Evolutionary conservation across 2,797 vertebrate species (phyloP), one percentile per base, ranked within the genome.

Genomic region (Aldrovandia affinis): DNA sequence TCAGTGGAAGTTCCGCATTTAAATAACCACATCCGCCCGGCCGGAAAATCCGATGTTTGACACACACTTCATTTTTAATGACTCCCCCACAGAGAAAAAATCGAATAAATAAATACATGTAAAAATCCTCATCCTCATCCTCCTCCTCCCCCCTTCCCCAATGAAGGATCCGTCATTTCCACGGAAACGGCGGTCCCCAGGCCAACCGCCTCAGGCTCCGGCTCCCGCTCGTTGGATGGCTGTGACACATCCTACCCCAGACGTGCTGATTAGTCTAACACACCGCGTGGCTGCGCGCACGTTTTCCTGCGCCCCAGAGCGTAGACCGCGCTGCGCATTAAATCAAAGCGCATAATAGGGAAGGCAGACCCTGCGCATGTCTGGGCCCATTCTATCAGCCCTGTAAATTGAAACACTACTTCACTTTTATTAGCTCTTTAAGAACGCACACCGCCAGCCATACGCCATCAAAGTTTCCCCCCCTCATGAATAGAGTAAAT

Each of bases 211-310:
- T n/a, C 30, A 59, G 84, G 57, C 81, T 82, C 80, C 65, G 75
- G 14, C 30, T 80, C 59, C 44, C 54, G 28, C 57, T 65, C 82
- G 63, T 75, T 80, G 44, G 63, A 36, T 79, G 84, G 33, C 81
- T 83, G 68, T 59, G 81, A 77, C 80, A 78, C 61, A 39, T 80
- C 78, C 78, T 57, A 65, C 61, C 54, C 81, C 83, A 84, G 73
- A 68, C 44, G n/a, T 55, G 20, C 68, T 85, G 80, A 85, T 82
- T 82, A 77, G 70, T 81, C 57, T 75, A 85, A 82, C 84, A 82
- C 42, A 85, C 80, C 47, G 42, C 73, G 61, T 44, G n/a, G 39
- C 63, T 42, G 65, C 61, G 70, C 39, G 75, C 81, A 83, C 50
- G 20, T 50, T 47, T 50, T 39, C 6, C 20, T 18, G 47, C 9